A percentile compares a stretch with the other conserved stretches of the same genome.
Evolutionary conservation across 2,888 invertebrate genomes (phyloP).

Genomic region (Elegia similella): DNA sequence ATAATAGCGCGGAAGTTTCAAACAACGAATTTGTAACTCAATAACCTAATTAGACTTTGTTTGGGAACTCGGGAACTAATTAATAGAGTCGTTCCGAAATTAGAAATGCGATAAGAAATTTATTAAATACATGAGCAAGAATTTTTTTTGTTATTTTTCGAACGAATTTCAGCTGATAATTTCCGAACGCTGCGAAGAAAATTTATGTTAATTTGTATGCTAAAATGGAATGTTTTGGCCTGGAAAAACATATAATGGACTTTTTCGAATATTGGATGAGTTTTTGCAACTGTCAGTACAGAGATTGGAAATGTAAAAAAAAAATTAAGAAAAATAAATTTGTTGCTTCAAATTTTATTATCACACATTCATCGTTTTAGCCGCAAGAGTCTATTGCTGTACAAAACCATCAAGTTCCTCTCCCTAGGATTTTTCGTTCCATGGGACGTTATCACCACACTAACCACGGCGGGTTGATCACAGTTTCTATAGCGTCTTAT

Average conservation of each 20-base stretch:
- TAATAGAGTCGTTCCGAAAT: conserved; percentile 39
- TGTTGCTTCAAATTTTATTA: no score
- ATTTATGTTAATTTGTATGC: not conserved
- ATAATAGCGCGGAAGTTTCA: conserved; percentile 37
- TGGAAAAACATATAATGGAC: not conserved
- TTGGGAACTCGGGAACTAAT: conserved; percentile 51
- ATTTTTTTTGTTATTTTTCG: not conserved
- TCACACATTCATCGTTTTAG: no score
- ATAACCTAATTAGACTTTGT: conserved; percentile 69
- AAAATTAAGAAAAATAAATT: no score
- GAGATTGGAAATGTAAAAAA: no score
- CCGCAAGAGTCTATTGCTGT: no score
- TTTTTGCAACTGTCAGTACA: not conserved
- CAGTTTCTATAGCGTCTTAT: no score
- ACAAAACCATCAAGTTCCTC: no score
- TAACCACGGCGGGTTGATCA: no score
- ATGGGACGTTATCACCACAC: no score
- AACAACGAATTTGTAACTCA: conserved; percentile 61
- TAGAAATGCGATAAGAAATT: conserved; percentile 6
- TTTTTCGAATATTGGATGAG: not conserved
- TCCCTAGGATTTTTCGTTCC: no score
- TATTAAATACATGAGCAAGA: not conserved
- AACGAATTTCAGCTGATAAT: not conserved
- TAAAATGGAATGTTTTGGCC: not conserved
- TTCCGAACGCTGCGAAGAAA: not conserved